A percentile compares a stretch with the other conserved stretches of the same genome.
These are phyloP conservation scores for Hypotaenidia philippensis DNA, from an alignment of 2,797 vertebrate genomes.

Conservation along the genomic window DNA sequence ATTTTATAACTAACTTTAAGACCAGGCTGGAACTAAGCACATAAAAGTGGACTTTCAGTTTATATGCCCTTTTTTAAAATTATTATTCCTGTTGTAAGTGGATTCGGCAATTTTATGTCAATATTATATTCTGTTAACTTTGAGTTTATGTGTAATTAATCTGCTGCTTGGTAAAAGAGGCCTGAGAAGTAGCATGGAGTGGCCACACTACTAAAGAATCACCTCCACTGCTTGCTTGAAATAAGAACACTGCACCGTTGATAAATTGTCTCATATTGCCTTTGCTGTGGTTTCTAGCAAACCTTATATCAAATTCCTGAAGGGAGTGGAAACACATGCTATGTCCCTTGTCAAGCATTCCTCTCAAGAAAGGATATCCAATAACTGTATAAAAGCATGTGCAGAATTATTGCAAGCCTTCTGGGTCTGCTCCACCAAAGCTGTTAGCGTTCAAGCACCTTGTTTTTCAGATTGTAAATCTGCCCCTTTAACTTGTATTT, in stretches of 20 bases:
- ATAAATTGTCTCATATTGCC: slow-evolving; percentile 6
- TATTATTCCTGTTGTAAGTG: neutral
- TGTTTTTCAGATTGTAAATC: slow-evolving; percentile 64
- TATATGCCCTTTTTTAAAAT: neutral
- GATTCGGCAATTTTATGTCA: neutral
- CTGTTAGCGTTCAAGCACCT: slow-evolving; percentile 45
- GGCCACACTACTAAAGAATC: neutral
- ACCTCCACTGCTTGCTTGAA: slow-evolving; percentile 9
- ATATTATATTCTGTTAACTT: neutral
- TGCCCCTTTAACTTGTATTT: slow-evolving; percentile 29
- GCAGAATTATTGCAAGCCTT: slow-evolving; percentile 53
- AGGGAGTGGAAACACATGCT: slow-evolving; percentile 23
- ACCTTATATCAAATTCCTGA: slow-evolving; percentile 63
- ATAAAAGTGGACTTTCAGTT: neutral
- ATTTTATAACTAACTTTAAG: neutral
- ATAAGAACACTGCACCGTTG: neutral
- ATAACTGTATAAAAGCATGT: slow-evolving; percentile 54
- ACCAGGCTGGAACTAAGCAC: neutral
- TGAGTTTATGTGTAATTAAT: neutral
- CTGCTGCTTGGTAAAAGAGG: neutral
- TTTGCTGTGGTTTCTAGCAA: slow-evolving; percentile 50
- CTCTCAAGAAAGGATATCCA: slow-evolving; percentile 63
- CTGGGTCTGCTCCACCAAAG: slow-evolving; percentile 46
- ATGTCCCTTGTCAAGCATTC: slow-evolving; percentile 66
- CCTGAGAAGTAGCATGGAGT: neutral